Conservation (phyloP, 2,888 invertebrate species). For the Andrena praecox region DNA sequence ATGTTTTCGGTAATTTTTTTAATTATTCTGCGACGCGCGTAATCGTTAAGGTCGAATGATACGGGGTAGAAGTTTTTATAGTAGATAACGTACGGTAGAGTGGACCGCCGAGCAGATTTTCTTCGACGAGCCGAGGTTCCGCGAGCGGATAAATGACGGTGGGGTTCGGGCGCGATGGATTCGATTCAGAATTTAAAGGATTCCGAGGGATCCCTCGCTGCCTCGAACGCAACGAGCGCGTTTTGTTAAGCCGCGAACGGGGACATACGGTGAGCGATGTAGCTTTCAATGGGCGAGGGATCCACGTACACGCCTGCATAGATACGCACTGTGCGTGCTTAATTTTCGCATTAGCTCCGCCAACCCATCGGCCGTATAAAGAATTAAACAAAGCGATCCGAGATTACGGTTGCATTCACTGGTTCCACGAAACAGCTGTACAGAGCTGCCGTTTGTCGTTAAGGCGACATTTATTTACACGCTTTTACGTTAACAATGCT, state of each 20-base stretch:
- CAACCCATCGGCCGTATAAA: neutral
- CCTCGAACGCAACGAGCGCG: constrained; percentile 38
- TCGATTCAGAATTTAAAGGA: constrained; percentile 66
- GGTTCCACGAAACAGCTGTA: neutral
- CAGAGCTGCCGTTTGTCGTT: neutral
- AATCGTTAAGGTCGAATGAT: neutral
- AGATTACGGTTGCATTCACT: neutral
- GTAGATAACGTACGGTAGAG: neutral
- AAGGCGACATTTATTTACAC: neutral
- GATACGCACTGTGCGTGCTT: constrained; percentile 41
- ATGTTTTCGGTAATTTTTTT: neutral
- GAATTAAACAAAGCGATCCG: neutral
- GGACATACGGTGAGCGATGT: constrained; percentile 53
- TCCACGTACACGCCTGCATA: constrained; percentile 38
- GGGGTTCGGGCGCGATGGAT: constrained; percentile 34
- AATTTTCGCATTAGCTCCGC: constrained; percentile 33
- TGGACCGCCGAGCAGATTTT: constrained; percentile 13
- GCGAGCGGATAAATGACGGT: constrained; percentile 49
- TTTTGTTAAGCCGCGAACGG: constrained; percentile 53
- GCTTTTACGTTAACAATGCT: neutral
- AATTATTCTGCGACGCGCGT: neutral
- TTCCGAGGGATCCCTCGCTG: constrained; percentile 54
- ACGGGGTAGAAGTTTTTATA: neutral
- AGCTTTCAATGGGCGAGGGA: constrained; percentile 53
- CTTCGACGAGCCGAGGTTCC: constrained; percentile 41